Evolutionary conservation across 92 coral and sea anemone genomes (phyloP), one percentile per base, ranked within the genome.

Genomic region (Ricordea florida): DNA sequence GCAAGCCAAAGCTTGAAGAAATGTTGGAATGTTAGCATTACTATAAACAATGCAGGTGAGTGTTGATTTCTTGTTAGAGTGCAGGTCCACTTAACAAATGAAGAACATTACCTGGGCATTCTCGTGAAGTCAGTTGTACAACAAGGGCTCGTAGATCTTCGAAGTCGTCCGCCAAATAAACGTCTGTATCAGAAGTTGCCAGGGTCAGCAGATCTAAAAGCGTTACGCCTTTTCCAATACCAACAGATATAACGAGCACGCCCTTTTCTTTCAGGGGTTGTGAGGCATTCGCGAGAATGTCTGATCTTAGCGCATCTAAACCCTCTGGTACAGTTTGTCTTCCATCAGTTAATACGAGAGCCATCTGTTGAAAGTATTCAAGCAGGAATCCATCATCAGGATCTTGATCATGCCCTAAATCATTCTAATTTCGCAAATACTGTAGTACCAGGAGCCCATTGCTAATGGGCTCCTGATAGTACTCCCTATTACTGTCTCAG

Each of bases 81-180:
- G n/a, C n/a, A n/a, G n/a, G n/a, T n/a, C n/a, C n/a, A n/a, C n/a
- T n/a, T n/a, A n/a, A n/a, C n/a, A n/a, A n/a, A n/a, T n/a, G n/a
- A n/a, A n/a, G n/a, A n/a, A n/a, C n/a, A n/a, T n/a, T 65, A 78
- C 88, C 76, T 52, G 76, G 76, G 4, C 76, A 69, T 17, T 53
- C 40, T 22, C 29, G 35, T 30, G 27, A 27, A 6, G 76, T 69
- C 15, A 69, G 21, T 0, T 69, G 47, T 6, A 28, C 22, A 8
- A 52, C 76, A 13, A 69, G 31, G 10, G 3, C 51, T 37, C 29
- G 35, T 24, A 69, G 64, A 26, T 23, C 21, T 4, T 0, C 25
- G 20, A 69, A 69, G 21, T 69, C 29, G 45, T 27, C 30, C 14
- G 76, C 76, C 50, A 40, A 36, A 26, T 51, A 69, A 62, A 69